phyloP scores from a whole-genome alignment of 2,113 vertebrate species.

The Microcebus tavaratra region DNA sequence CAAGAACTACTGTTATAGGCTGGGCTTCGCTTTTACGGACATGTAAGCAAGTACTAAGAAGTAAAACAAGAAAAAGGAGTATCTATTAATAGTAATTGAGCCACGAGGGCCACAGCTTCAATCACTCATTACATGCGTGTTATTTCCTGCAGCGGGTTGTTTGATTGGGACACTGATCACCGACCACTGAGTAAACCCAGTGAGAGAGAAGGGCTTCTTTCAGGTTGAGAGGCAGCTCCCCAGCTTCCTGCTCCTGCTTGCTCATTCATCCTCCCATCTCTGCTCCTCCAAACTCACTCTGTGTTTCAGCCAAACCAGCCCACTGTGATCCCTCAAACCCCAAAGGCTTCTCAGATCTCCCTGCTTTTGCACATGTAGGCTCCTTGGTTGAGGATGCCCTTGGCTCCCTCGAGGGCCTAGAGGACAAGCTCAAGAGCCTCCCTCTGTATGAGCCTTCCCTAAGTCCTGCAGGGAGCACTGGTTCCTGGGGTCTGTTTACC shows the following conservation, averaged over 20 bases:
- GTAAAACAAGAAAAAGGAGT: not conserved
- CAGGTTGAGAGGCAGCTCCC: not conserved
- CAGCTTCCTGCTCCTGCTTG: too few species aligned
- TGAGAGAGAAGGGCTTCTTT: not conserved
- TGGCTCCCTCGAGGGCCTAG: not conserved
- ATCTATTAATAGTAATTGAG: not conserved
- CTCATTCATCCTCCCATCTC: not conserved
- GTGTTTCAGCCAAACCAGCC: not conserved
- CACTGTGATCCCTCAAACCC: not conserved
- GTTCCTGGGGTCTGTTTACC: not conserved
- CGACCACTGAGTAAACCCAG: not conserved
- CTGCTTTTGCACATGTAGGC: not conserved
- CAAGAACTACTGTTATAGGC: not conserved
- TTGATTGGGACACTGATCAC: accelerated
- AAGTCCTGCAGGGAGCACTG: not conserved
- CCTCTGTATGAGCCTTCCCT: not conserved
- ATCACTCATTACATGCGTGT: accelerated
- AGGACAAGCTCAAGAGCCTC: not conserved
- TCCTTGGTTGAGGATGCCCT: not conserved
- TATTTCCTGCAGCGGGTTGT: not conserved
- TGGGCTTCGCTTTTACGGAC: not conserved
- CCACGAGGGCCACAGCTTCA: accelerated
- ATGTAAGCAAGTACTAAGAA: not conserved
- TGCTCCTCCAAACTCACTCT: not conserved
- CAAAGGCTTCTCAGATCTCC: not conserved